Conservation (phyloP, 2,797 vertebrate genomes). For the Lepus townsendii region DNA sequence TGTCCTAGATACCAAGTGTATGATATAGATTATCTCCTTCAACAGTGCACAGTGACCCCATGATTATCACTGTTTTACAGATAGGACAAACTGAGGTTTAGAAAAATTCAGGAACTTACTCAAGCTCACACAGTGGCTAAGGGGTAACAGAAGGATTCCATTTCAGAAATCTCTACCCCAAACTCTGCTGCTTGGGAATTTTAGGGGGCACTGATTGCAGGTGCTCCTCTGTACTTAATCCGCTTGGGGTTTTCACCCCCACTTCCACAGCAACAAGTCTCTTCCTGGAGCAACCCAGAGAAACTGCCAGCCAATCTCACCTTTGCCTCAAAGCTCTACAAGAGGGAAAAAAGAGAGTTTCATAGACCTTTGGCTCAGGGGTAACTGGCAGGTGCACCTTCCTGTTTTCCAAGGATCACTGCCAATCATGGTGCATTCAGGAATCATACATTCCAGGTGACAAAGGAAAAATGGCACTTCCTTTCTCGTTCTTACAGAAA, state of each 20-base stretch:
- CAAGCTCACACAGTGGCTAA: background rate
- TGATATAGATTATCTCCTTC: background rate
- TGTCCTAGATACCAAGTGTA: background rate
- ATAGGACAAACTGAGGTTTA: background rate
- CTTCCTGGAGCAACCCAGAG: background rate
- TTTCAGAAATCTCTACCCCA: background rate
- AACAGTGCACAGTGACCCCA: background rate
- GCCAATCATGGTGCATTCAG: background rate
- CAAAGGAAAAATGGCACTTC: background rate
- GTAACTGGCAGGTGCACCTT: background rate
- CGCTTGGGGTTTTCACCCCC: background rate
- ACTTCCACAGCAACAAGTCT: background rate
- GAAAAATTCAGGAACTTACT: conserved; percentile 1
- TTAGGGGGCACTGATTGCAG: background rate
- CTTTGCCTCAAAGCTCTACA: background rate
- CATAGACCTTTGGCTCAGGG: background rate
- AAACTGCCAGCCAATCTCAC: background rate
- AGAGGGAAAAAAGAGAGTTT: background rate
- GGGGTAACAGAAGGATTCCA: background rate
- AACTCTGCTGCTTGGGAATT: background rate
- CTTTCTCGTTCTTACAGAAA: background rate
- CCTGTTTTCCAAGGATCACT: background rate
- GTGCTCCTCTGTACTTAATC: background rate
- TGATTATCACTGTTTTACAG: conserved; percentile 14
- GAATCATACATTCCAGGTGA: background rate